These are phyloP conservation scores for Mastomys coucha DNA, from an alignment of 2,113 vertebrate species.

Conservation along the genomic window DNA sequence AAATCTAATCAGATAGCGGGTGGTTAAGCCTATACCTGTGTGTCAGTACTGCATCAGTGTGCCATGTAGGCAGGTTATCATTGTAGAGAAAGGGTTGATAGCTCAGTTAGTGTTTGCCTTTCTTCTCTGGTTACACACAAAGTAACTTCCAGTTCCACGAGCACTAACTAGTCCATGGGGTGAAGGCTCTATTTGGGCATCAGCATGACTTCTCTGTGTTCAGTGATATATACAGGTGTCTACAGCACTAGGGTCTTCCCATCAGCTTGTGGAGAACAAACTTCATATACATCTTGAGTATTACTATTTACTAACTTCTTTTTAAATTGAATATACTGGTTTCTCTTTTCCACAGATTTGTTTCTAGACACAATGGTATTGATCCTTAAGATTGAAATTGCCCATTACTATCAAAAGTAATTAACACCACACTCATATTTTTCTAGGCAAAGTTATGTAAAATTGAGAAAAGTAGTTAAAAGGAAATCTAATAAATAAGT, in stretches of 20 bases:
- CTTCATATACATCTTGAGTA: not conserved
- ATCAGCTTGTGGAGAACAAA: not conserved
- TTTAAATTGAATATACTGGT: not conserved
- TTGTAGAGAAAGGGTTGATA: not conserved
- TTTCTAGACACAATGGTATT: not conserved
- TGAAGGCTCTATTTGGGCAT: too few species aligned
- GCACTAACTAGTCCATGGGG: too few species aligned
- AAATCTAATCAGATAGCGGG: not conserved
- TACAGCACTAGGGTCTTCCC: not conserved
- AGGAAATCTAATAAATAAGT: not conserved
- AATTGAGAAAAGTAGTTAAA: not conserved
- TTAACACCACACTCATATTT: not conserved
- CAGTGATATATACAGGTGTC: not conserved
- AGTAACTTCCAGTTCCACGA: not conserved
- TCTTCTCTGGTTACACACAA: not conserved
- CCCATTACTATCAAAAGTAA: not conserved
- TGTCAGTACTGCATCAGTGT: not conserved
- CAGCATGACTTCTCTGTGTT: not conserved
- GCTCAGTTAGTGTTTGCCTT: not conserved
- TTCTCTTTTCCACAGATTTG: not conserved
- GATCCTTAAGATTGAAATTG: not conserved
- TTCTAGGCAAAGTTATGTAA: not conserved
- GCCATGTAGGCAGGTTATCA: not conserved
- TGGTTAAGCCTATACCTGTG: not conserved
- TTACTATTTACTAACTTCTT: not conserved